Conservation (phyloP, 92 coral and sea anemone genomes). For the Palythoa grandis region DNA sequence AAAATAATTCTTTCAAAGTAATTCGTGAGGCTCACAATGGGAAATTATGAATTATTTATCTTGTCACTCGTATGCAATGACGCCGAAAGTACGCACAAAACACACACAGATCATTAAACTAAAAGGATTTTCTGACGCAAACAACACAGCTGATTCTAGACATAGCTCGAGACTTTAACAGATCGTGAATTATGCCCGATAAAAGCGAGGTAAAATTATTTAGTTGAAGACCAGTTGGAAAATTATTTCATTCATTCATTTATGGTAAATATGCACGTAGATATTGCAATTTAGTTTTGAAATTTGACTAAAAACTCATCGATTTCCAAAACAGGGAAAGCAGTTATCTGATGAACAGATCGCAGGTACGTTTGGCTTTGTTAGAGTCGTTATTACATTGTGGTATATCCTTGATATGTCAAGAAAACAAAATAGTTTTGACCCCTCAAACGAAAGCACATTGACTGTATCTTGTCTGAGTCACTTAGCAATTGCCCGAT, state of each 20-base stretch:
- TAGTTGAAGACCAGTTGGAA: background rate
- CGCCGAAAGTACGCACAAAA: slow-evolving; percentile 27
- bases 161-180: background rate
- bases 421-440: background rate
- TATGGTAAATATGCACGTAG: slow-evolving; percentile 2
- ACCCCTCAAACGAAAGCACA: background rate
- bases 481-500: slow-evolving; percentile 7
- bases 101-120: slow-evolving; percentile 21
- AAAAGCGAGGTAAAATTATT: slow-evolving; percentile 32
- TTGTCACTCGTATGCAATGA: slow-evolving; percentile 34
- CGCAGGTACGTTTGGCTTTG: slow-evolving; percentile 29
- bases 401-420: background rate
- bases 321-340: slow-evolving; percentile 27
- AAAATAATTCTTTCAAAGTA: slow-evolving; percentile 35
- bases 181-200: slow-evolving; percentile 26
- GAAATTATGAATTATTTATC: slow-evolving; percentile 40
- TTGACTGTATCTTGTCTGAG: background rate
- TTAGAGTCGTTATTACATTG: background rate
- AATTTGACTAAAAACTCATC: slow-evolving; percentile 17
- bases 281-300: slow-evolving; percentile 22
- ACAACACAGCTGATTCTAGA: background rate
- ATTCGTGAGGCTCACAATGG: slow-evolving; percentile 31
- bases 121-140: slow-evolving; percentile 22
- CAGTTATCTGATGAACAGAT: slow-evolving; percentile 41
- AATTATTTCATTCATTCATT: background rate